phyloP scores from a whole-genome alignment of 64 coral and sea anemone genomes.

The Catalaphyllia jardinei region DNA sequence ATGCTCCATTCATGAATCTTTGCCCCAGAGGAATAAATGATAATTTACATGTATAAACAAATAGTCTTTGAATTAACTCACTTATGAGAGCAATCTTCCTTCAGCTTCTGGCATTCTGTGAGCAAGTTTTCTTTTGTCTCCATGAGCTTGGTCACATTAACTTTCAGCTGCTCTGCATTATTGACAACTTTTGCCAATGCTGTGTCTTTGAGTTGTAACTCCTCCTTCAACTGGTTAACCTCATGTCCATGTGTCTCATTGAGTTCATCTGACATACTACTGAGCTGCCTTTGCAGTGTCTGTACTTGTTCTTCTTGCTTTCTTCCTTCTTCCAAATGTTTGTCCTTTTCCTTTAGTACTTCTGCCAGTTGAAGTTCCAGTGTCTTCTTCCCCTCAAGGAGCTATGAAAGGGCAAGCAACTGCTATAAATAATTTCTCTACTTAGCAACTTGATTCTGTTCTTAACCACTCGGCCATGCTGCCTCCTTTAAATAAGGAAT shows the following conservation, averaged over 20 bases:
- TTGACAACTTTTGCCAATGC: neutral
- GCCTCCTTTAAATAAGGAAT: too few relatives aligned
- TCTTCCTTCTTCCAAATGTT: neutral
- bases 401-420: neutral
- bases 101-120: constrained; percentile 1
- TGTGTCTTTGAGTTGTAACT: neutral
- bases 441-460: neutral
- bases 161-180: constrained; percentile 7
- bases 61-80: neutral
- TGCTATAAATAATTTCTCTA: neutral
- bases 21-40: too few relatives aligned
- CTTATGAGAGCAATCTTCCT: neutral
- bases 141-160: constrained; percentile 3
- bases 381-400: constrained; percentile 7
- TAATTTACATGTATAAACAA: neutral
- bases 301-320: neutral
- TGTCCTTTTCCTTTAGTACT: neutral
- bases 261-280: neutral
- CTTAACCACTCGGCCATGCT: too few relatives aligned
- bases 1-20: too few relatives aligned
- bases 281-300: neutral
- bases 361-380: constrained; percentile 8
- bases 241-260: constrained; percentile 10
- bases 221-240: neutral
- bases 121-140: constrained; percentile 22